phyloP scores from a whole-genome alignment of 2,113 vertebrate genomes.

The Coracopsis vasa region DNA sequence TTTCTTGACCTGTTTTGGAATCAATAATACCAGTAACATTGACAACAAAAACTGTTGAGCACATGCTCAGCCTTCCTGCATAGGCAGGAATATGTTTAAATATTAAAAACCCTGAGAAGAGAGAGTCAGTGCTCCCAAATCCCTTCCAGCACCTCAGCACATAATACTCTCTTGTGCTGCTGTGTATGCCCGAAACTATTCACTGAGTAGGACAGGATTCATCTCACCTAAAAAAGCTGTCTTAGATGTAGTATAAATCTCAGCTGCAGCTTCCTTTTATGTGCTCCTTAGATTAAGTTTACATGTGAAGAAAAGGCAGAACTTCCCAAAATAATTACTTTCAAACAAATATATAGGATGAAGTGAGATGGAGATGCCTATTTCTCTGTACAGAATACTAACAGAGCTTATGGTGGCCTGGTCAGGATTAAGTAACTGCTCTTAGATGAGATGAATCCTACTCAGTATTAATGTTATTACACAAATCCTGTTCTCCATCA shows the following conservation, averaged over 20 bases:
- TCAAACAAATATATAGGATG: background rate
- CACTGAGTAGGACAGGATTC: background rate
- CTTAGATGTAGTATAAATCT: background rate
- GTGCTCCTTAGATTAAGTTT: background rate
- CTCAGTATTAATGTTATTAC: background rate
- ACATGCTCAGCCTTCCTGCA: background rate
- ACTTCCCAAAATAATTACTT: background rate
- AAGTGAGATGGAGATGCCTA: background rate
- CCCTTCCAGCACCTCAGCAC: background rate
- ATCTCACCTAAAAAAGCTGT: background rate
- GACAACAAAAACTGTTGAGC: background rate
- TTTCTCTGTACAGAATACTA: background rate
- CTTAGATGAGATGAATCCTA: background rate
- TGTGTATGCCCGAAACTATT: background rate
- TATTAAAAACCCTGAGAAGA: background rate
- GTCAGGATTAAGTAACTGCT: background rate
- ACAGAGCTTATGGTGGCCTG: background rate
- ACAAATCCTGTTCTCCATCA: background rate
- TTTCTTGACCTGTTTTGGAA: background rate
- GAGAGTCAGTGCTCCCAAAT: background rate
- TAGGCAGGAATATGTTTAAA: background rate
- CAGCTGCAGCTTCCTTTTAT: background rate
- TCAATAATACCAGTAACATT: background rate
- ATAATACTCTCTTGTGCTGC: background rate
- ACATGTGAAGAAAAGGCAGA: background rate